A percentile compares a stretch with the other conserved stretches of the same genome.
phyloP scores from a whole-genome alignment of 92 coral and sea anemone species.

The Phymanthus crucifer region DNA sequence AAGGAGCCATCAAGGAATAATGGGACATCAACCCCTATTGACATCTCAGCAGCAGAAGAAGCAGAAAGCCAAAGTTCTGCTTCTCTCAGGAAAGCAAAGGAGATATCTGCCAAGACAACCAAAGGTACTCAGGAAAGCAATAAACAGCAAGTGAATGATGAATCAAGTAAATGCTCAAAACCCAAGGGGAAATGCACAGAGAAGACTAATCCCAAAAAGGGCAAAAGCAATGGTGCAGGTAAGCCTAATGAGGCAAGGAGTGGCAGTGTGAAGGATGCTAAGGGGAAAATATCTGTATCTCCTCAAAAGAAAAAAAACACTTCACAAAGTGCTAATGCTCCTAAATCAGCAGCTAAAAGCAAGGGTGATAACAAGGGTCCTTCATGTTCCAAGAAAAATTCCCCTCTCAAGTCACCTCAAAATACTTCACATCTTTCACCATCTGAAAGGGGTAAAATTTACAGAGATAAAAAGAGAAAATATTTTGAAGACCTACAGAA shows the following conservation, averaged over 20 bases:
- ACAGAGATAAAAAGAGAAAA: conserved; percentile 67
- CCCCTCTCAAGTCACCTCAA: background rate
- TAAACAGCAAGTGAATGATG: background rate
- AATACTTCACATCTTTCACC: background rate
- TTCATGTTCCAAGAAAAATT: background rate
- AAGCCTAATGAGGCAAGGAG: background rate
- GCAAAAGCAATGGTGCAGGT: background rate
- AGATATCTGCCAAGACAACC: background rate
- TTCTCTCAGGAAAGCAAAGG: background rate
- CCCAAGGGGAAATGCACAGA: background rate
- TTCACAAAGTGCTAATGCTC: background rate
- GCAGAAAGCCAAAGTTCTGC: background rate
- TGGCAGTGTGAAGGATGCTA: background rate
- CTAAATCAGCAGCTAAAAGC: background rate
- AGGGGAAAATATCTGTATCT: background rate
- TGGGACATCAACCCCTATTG: background rate
- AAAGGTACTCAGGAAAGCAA: background rate
- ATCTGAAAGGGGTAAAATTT: conserved; percentile 43
- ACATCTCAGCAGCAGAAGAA: background rate
- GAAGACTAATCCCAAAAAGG: background rate
- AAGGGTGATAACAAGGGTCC: background rate
- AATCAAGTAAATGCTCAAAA: background rate
- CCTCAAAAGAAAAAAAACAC: background rate
- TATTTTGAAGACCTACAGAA: conserved; percentile 62
- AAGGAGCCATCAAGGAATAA: background rate